A percentile compares a stretch with the other conserved stretches of the same genome.
These are phyloP conservation scores for Morinoia aosen DNA, from an alignment of 2,888 invertebrate species.

Conservation along the genomic window DNA sequence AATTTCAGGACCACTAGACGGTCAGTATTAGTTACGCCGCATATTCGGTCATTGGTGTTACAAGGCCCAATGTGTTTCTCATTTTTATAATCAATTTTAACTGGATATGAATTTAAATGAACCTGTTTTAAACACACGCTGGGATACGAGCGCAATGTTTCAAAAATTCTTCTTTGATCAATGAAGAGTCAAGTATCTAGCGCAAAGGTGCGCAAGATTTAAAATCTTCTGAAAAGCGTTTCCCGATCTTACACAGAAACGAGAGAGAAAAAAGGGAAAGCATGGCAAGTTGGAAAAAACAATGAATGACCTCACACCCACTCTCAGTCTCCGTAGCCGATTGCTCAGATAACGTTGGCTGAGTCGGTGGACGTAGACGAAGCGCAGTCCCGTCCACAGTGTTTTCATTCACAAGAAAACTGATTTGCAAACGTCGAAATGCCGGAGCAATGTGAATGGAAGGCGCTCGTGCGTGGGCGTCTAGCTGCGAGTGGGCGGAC, in stretches of 20 bases:
- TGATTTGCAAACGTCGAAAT: background rate
- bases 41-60: too few relatives aligned
- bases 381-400: background rate
- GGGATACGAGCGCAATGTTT: background rate
- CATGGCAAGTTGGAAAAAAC: background rate
- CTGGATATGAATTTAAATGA: too few relatives aligned
- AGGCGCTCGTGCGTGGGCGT: background rate
- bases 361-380: background rate
- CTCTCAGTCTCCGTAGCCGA: background rate
- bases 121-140: too few relatives aligned
- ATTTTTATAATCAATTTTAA: too few relatives aligned
- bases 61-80: too few relatives aligned
- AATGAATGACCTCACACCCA: background rate
- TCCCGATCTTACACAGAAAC: background rate
- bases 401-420: constrained; percentile 9
- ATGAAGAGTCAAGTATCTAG: background rate
- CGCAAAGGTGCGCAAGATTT: background rate
- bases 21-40: too few relatives aligned
- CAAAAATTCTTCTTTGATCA: background rate
- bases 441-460: background rate
- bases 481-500: background rate
- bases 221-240: background rate
- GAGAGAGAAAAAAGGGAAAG: background rate
- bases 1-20: background rate
- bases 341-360: background rate